phyloP scores from a whole-genome alignment of 2,113 vertebrate genomes.

The Opisthocomus hoazin region DNA sequence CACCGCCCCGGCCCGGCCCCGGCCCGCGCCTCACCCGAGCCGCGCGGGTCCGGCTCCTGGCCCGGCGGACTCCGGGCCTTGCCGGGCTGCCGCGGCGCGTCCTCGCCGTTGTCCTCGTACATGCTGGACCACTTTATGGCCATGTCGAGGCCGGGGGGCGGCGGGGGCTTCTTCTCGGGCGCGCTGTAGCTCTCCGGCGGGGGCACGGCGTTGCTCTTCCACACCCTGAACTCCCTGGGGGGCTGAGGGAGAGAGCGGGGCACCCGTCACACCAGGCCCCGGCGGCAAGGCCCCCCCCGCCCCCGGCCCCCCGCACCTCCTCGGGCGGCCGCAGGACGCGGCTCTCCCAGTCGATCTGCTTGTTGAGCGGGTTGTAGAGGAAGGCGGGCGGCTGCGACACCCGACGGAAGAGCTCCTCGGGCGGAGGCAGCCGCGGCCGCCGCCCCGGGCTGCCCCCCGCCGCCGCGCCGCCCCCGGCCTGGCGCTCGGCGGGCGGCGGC shows the following conservation, averaged over 20 bases:
- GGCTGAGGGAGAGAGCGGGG: slow-evolving; percentile 72
- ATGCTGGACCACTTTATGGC: slow-evolving; percentile 98
- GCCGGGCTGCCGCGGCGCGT: slow-evolving; percentile 78
- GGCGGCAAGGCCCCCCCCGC: no score
- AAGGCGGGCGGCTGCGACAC: slow-evolving; percentile 89
- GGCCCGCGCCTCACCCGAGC: slow-evolving; percentile 1
- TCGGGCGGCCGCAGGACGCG: slow-evolving; percentile 86
- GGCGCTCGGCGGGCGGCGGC: background rate
- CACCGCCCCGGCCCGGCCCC: no score
- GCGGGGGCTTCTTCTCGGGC: slow-evolving; percentile 83
- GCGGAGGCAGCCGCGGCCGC: slow-evolving; percentile 72
- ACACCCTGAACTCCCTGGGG: slow-evolving; percentile 85
- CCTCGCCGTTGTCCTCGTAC: slow-evolving; percentile 95
- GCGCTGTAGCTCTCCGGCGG: slow-evolving; percentile 83
- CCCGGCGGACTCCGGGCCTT: slow-evolving; percentile 77
- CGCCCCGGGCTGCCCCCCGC: background rate
- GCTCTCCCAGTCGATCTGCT: slow-evolving; percentile 92
- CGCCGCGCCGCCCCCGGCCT: background rate
- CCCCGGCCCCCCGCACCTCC: slow-evolving; percentile 62
- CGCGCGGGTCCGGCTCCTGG: slow-evolving; percentile 69
- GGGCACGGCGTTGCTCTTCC: slow-evolving; percentile 88
- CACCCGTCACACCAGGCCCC: background rate
- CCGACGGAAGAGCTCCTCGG: slow-evolving; percentile 87
- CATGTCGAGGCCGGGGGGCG: slow-evolving; percentile 90
- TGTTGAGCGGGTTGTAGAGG: slow-evolving; percentile 88